A percentile compares a stretch with the other conserved stretches of the same genome.
phyloP scores from a whole-genome alignment of 2,888 invertebrate species.

The Metalampra italica region DNA sequence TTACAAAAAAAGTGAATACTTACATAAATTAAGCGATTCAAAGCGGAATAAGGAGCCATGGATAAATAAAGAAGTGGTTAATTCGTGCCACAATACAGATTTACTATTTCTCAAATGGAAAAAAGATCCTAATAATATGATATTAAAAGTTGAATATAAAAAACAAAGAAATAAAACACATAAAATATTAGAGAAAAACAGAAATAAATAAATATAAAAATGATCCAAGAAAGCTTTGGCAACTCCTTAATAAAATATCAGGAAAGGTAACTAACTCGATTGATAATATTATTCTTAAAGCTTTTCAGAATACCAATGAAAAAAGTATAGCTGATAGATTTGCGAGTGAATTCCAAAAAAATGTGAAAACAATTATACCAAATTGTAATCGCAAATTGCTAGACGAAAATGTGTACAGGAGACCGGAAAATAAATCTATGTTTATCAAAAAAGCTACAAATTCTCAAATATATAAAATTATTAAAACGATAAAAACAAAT shows the following conservation, averaged over 20 bases:
- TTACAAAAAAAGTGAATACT: background rate
- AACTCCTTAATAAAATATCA: background rate
- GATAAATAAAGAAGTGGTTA: too few species aligned
- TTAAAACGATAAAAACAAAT: background rate
- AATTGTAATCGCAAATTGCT: background rate
- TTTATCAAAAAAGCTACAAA: background rate
- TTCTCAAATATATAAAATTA: background rate
- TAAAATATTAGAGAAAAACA: background rate
- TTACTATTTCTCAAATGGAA: background rate
- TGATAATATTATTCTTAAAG: background rate
- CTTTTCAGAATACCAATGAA: background rate
- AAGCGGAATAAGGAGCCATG: too few species aligned
- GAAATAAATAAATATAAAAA: background rate
- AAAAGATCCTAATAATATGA: background rate
- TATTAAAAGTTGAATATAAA: background rate
- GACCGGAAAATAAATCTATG: background rate
- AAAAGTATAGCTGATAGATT: background rate
- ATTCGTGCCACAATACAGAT: too few species aligned
- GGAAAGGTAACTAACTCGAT: background rate
- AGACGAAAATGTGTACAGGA: background rate
- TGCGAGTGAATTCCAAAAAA: background rate
- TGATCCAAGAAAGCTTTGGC: background rate
- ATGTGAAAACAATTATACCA: background rate
- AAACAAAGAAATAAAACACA: background rate
- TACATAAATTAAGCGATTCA: too few species aligned